phyloP scores from a whole-genome alignment of 2,888 invertebrate species.

The Caenorhabditis japonica region DNA sequence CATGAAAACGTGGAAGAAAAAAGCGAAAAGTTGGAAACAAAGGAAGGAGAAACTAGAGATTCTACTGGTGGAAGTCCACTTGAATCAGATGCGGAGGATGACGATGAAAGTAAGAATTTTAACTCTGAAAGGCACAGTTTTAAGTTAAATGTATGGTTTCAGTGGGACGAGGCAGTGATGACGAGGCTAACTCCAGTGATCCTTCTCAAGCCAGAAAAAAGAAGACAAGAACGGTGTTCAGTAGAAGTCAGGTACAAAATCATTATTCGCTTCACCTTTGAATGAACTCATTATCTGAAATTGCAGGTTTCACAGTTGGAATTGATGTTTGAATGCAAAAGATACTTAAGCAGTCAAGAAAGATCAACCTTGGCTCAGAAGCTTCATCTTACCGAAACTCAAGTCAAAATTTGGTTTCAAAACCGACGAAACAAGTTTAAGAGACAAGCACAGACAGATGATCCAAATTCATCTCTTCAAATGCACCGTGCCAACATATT shows the following conservation, averaged over 20 bases:
- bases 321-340: conserved; percentile 67
- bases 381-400: conserved; percentile 72
- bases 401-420: conserved; percentile 77
- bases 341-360: conserved; percentile 72
- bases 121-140: neutral
- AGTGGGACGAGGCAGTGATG: conserved; percentile 59
- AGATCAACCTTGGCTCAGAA: conserved; percentile 68
- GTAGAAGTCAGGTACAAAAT: conserved; percentile 61
- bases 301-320: conserved; percentile 74
- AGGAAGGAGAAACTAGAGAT: conserved; percentile 30
- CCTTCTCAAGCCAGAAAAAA: conserved; percentile 67
- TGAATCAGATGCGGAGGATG: conserved; percentile 63
- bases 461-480: conserved; percentile 50
- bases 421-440: conserved; percentile 75
- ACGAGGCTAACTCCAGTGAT: conserved; percentile 55
- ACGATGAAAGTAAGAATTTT: conserved; percentile 51
- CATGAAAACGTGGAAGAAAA: conserved; percentile 36
- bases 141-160: neutral
- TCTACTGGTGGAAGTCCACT: conserved; percentile 63
- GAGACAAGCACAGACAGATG: conserved; percentile 62
- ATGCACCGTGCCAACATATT: conserved; percentile 55
- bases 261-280: too few relatives aligned
- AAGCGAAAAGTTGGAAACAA: conserved; percentile 34
- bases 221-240: conserved; percentile 76
- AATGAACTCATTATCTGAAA: neutral